Base-by-base conservation (phyloP, 37 sponge, comb jelly and placozoan species). In the Geodia barretti region DNA sequence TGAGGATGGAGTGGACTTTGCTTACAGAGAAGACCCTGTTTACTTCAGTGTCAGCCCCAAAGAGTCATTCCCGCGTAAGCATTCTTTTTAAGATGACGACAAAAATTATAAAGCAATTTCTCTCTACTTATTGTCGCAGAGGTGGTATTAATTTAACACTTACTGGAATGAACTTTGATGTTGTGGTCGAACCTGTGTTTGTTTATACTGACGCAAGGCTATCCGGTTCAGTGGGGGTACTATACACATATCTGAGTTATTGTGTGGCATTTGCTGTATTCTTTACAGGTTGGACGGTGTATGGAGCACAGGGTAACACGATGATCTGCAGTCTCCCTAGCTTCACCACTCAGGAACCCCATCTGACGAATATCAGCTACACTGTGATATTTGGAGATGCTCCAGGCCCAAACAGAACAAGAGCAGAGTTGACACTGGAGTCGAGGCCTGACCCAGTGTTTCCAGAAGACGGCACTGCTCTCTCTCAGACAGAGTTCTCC, bases 131-230 rank as follows among this genome's bases (percentile, higher is more conserved):
- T 0, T 24, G 26, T 33, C 63, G 25, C 75, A 89, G 90, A 35
- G 90, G 90, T 74, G 90, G 90, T 31, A 75, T 84, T 35, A 79
- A 43, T 4, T 20, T 89, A 23, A 20, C 28, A n/a, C 80, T 89
- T 63, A 83, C 64, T 60, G 90, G 90, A 67, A 68, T 41, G 35
- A 41, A 84, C 74, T 60, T 89, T 23, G 68, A 89, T 73, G 74
- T 79, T 3, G 60, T 79, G 11, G 75, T 69, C 60, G 29, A 83
- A 23, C 85, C 90, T 41, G n/a, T 59, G 3, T 72, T 89, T 19
- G 31, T 2, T n/a, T 23, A 83, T 28, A 70, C 47, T 77, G 72
- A 47, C 26, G 37, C 9, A 24, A 36, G 31, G n/a, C n/a, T n/a
- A n/a, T n/a, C n/a, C n/a, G n/a, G n/a, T n/a, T n/a, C n/a, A n/a